Conservation (phyloP, 2,113 vertebrate genomes). For the Synodontis membranacea region DNA sequence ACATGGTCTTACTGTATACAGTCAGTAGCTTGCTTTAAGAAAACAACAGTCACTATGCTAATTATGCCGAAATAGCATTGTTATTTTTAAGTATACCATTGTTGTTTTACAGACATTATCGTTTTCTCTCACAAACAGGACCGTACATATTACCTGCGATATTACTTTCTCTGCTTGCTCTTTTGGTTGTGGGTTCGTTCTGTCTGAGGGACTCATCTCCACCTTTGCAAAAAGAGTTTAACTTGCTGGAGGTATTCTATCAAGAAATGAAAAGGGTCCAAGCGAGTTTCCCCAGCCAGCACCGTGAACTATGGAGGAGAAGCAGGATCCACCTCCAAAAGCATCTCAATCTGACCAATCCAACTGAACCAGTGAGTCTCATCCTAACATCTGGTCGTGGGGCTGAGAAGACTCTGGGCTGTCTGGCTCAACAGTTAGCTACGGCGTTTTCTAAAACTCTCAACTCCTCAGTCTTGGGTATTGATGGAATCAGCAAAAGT, state of each 20-base stretch:
- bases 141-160: no score
- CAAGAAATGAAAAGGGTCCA: slow-evolving; percentile 72
- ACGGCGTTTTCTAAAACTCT: slow-evolving; percentile 72
- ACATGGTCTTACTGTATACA: background rate
- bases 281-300: slow-evolving; percentile 80
- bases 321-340: slow-evolving; percentile 80
- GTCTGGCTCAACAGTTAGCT: slow-evolving; percentile 78
- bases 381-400: slow-evolving; percentile 79
- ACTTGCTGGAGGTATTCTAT: slow-evolving; percentile 17
- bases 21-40: background rate
- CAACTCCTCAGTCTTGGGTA: slow-evolving; percentile 69
- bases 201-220: background rate
- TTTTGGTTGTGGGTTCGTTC: background rate
- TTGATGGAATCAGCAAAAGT: slow-evolving; percentile 71
- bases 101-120: background rate
- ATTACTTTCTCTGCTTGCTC: background rate
- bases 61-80: background rate
- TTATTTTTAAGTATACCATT: background rate
- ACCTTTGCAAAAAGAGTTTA: background rate
- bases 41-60: background rate
- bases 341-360: slow-evolving; percentile 76
- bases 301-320: slow-evolving; percentile 79
- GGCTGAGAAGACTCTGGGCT: slow-evolving; percentile 78
- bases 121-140: slow-evolving; percentile 9
- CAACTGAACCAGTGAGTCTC: slow-evolving; percentile 82